Evolutionary conservation across 2,888 invertebrate genomes (phyloP).

Genomic region (Watsonalla cultraria): DNA sequence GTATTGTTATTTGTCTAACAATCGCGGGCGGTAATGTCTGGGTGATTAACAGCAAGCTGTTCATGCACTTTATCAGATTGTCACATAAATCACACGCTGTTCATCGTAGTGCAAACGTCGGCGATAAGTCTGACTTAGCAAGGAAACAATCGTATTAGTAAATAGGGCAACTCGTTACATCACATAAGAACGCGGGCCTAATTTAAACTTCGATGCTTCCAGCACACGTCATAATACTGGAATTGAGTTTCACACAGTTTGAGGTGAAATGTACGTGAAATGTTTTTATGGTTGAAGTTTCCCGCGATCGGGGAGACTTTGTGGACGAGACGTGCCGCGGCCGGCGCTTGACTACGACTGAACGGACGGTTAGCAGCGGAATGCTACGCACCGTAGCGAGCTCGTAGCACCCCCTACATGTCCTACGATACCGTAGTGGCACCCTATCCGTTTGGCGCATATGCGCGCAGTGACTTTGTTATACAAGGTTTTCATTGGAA

Average conservation of each 20-base stretch:
- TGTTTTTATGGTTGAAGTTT: slow-evolving; percentile 25
- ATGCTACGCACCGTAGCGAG: slow-evolving; percentile 8
- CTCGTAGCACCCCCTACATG: slow-evolving; percentile 7
- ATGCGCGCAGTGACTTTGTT: slow-evolving; percentile 15
- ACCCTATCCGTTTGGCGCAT: slow-evolving; percentile 21
- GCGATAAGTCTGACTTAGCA: slow-evolving; percentile 29
- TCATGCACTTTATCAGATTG: background rate
- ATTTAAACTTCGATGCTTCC: slow-evolving; percentile 4
- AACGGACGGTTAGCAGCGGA: slow-evolving; percentile 8
- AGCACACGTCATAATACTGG: background rate
- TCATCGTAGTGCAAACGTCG: slow-evolving; percentile 25
- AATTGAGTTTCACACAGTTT: background rate
- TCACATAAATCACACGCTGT: slow-evolving; percentile 23
- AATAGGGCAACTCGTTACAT: slow-evolving; percentile 53
- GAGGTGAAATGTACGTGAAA: slow-evolving; percentile 1
- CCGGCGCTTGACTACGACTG: slow-evolving; percentile 38
- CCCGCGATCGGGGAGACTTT: slow-evolving; percentile 20
- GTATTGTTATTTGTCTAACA: background rate
- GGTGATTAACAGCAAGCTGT: background rate
- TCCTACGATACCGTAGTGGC: slow-evolving; percentile 20
- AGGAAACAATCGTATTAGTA: slow-evolving; percentile 54
- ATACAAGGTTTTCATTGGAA: slow-evolving; percentile 5
- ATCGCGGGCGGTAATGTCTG: background rate
- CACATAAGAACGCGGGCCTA: slow-evolving; percentile 32
- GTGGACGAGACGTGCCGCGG: slow-evolving; percentile 24